A percentile compares a stretch with the other conserved stretches of the same genome.
phyloP scores from a whole-genome alignment of 2,113 vertebrate genomes.

The Notothenia coriiceps region DNA sequence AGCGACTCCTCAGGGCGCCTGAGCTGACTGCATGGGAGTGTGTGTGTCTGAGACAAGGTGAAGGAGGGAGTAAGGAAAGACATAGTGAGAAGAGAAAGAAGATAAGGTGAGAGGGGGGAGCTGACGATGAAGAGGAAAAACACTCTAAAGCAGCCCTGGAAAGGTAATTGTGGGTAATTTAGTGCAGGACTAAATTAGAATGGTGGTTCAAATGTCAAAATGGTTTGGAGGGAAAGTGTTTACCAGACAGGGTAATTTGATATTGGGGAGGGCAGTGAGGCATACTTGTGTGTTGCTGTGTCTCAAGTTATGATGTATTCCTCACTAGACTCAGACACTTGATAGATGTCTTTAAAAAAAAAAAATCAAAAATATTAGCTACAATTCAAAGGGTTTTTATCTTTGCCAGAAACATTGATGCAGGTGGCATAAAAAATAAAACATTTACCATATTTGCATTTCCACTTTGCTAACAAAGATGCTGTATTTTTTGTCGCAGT shows the following conservation, averaged over 20 bases:
- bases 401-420: not conserved
- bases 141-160: slow-evolving; percentile 25
- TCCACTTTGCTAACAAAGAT: not conserved
- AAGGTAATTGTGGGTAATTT: slow-evolving; percentile 69
- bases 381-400: not conserved
- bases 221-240: slow-evolving; percentile 50
- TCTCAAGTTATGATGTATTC: slow-evolving; percentile 11
- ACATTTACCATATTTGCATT: too few species aligned
- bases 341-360: slow-evolving; percentile 9
- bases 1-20: slow-evolving; percentile 72
- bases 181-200: slow-evolving; percentile 58
- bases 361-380: not conserved
- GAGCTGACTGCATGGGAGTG: slow-evolving; percentile 28
- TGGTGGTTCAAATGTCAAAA: slow-evolving; percentile 58
- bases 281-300: slow-evolving; percentile 15
- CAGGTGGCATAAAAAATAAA: not conserved
- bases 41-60: slow-evolving; percentile 14
- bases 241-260: slow-evolving; percentile 57
- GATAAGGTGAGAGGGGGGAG: slow-evolving; percentile 43
- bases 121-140: slow-evolving; percentile 34
- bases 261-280: slow-evolving; percentile 37
- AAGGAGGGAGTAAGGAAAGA: slow-evolving; percentile 27
- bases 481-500: not conserved
- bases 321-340: not conserved
- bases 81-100: slow-evolving; percentile 8